Base-by-base conservation (phyloP, 92 coral and sea anemone genomes). In the Parazoanthus atlanticus region DNA sequence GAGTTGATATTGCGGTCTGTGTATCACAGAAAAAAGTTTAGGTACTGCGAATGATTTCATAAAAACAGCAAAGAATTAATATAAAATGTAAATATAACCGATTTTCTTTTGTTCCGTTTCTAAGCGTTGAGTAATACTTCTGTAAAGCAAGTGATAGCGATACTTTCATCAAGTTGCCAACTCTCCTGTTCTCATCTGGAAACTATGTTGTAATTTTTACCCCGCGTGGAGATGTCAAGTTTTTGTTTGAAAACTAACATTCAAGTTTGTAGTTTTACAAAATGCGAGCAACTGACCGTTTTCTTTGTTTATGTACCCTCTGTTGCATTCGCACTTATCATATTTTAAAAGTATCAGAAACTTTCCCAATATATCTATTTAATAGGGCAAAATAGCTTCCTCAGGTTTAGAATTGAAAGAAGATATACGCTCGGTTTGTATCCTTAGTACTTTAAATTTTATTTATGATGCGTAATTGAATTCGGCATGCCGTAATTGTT, bases 401-500 rank as follows among this genome's bases (percentile, higher is more conserved):
- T 31, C 40, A 36, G 29, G 10, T 28, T n/a, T 12, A 23, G 40
- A 29, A 15, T 23, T 34, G 77, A 29, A 16, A 28, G 3, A 70
- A 82, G 19, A 31, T 56, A 82, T 30, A 64, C 1, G 56, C 21
- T 12, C 33, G 31, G 74, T 64, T 32, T 46, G 41, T 84, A 41
- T 46, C 79, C 31, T 28, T 21, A 43, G 66, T 43, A 69, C 41
- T 36, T 47, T 34, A 73, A 58, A 47, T 46, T 8, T 84, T 43
- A 70, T 69, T 84, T 30, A 74, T 43, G 79, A 34, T 70, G 87
- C 65, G 29, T 70, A 69, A 84, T 84, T 84, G 78, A 40, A 84
- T 70, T 28, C 87, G 15, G 41, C 76, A 73, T 43, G 87, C 74
- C 41, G n/a, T 71, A 84, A 84, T 84, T 84, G 78, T 84, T 84